These are phyloP conservation scores for Amphimallon solstitiale DNA, from an alignment of 2,888 invertebrate genomes.

Conservation along the genomic window DNA sequence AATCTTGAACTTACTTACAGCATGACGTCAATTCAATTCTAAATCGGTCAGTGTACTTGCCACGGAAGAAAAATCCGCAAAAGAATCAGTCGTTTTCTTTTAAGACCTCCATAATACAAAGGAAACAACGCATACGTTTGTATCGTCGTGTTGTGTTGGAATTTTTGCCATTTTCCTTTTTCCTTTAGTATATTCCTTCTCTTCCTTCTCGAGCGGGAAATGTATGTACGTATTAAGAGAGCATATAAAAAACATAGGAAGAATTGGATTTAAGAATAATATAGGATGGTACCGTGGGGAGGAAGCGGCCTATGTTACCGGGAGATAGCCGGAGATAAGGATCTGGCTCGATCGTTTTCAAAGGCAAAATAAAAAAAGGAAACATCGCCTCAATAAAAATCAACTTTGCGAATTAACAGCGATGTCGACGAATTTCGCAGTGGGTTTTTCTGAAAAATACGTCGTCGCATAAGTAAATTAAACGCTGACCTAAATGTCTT, in stretches of 20 bases:
- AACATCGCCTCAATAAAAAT: slow-evolving; percentile 40
- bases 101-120: slow-evolving; percentile 51
- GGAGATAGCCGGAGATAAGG: slow-evolving; percentile 44
- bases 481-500: slow-evolving; percentile 36
- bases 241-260: slow-evolving; percentile 26
- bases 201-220: neutral
- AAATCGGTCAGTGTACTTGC: no score
- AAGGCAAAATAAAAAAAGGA: slow-evolving; percentile 34
- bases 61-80: no score
- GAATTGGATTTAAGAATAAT: slow-evolving; percentile 35
- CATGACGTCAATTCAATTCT: no score
- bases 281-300: slow-evolving; percentile 7
- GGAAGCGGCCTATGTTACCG: slow-evolving; percentile 10
- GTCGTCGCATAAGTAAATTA: slow-evolving; percentile 38
- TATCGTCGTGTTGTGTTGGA: slow-evolving; percentile 7
- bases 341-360: slow-evolving; percentile 40
- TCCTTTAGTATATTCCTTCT: neutral
- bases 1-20: no score
- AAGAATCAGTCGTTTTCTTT: slow-evolving; percentile 43
- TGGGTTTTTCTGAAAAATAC: slow-evolving; percentile 27
- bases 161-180: neutral
- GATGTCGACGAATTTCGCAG: slow-evolving; percentile 21
- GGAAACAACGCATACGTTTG: slow-evolving; percentile 33
- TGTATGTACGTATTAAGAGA: slow-evolving; percentile 1
- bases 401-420: slow-evolving; percentile 39